phyloP scores from a whole-genome alignment of 2,113 vertebrate species.

The Verasper variegatus region DNA sequence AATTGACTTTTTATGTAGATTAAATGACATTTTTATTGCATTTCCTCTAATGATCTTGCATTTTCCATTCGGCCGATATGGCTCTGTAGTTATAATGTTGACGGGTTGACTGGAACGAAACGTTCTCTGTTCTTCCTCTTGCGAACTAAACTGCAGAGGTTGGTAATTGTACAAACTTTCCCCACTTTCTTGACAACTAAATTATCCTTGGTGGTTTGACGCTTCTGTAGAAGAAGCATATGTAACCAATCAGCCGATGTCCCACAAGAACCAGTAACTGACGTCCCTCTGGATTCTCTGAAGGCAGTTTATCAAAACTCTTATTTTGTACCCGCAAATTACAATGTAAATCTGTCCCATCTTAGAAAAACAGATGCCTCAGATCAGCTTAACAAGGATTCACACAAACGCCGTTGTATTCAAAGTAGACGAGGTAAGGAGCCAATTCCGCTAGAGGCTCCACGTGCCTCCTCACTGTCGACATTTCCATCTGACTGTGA shows the following conservation, averaged over 20 bases:
- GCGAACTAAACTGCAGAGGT: background rate
- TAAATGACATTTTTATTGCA: background rate
- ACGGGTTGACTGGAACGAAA: constrained; percentile 2
- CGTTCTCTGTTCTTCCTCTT: background rate
- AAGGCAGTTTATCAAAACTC: constrained; percentile 61
- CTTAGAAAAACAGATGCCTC: constrained; percentile 34
- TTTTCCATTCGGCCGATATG: background rate
- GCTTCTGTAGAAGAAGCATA: constrained; percentile 17
- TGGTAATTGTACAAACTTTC: constrained; percentile 6
- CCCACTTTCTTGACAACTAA: constrained; percentile 27
- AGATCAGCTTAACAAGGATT: constrained; percentile 39
- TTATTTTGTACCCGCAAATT: constrained; percentile 53
- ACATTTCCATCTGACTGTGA: constrained; percentile 59
- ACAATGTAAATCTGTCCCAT: constrained; percentile 19
- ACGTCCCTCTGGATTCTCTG: constrained; percentile 53
- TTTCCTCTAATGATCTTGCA: background rate
- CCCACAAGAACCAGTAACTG: constrained; percentile 38
- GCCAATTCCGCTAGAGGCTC: constrained; percentile 28
- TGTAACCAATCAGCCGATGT: constrained; percentile 29
- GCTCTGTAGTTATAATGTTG: background rate
- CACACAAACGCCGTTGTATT: constrained; percentile 22
- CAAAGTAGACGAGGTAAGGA: constrained; percentile 30
- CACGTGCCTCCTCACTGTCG: constrained; percentile 46
- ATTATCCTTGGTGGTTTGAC: constrained; percentile 26
- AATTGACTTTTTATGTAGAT: background rate